Base-by-base conservation (phyloP, 2,888 invertebrate species). In the Iselma pallidipennis region DNA sequence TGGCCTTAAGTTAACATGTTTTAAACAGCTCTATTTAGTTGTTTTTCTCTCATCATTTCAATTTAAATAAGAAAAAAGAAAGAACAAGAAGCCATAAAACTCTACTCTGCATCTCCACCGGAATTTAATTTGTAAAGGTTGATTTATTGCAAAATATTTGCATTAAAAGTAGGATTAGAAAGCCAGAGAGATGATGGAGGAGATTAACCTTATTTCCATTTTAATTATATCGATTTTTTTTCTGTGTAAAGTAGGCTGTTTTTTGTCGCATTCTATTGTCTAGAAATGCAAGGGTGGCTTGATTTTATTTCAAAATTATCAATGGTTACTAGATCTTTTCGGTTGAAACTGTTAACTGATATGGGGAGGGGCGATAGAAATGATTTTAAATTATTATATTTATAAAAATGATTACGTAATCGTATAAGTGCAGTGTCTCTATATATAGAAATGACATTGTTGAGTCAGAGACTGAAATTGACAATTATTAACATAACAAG, bases 401-500 rank as follows among this genome's bases (percentile, higher is more conserved):
- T 55, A 55, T 53, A 53, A 53, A 66, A 59, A 55, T 57, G 61
- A 55, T 74, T 72, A 69, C 73, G 73, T 70, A 70, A 72, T 57
- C 53, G 61, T 12, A 19, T 61, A 25, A 57, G 59, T 70, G 67
- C 66, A 66, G 62, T 66, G 63, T 70, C 59, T 55, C 76, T 76
- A 76, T 68, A 77, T 76, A 72, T 77, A 77, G 77, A 60, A 65
- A 66, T 77, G 77, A 77, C 68, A 68, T 71, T 5, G 37, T 14
- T 37, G 68, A 68, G 52, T 72, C 70, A 69, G 63, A 59, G 33
- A 66, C 59, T 61, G 60, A 54, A 55, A 66, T 61, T 60, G 60
- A 55, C 61, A 61, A 66, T 66, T n/a, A n/a, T n/a, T 68, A 67
- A 63, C 66, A 64, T 66, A 69, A 60, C 53, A 48, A 58, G 57